Base-by-base conservation (phyloP, 1,140 invertebrate species). In the Leptinotarsa undecemlineata region DNA sequence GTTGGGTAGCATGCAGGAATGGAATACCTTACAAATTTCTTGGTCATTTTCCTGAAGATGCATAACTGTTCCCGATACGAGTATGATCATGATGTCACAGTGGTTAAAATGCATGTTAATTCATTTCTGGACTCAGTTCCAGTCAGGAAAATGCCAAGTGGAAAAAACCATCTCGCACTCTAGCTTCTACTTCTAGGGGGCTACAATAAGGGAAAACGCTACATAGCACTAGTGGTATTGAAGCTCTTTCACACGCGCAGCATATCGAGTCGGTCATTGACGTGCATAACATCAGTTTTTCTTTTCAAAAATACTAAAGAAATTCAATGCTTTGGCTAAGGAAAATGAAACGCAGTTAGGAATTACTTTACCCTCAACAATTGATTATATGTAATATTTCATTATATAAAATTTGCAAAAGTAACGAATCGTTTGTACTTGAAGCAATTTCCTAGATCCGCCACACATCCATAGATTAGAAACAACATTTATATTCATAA, bases 381-480 rank as follows among this genome's bases (percentile, higher is more conserved):
- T 84, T 80, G 80, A 78, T 83, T 82, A 81, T 80, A 81, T 81
- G 75, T 81, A 77, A 76, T 78, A 81, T 79, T 79, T 81, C 77
- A 77, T 81, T 82, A 79, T 83, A 84, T 84, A 84, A 84, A 84
- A 85, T 84, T 84, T 84, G 82, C 82, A 84, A 84, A 84, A 84
- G 81, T 84, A 84, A 83, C 81, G 80, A 83, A 83, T 80, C 76
- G 82, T 84, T 85, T 85, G 82, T 85, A 83, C 84, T 84, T 81
- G 77, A 85, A 83, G 81, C 82, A 83, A 82, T 85, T 85, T 82
- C 80, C 81, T 84, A 83, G 74, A 78, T 79, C 75, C 77, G 80
- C 82, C 82, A 82, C 79, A 75, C 79, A 79, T 76, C 80, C 48
- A 48, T 26, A 23, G 48, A 48, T 42, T 42, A 64, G 13, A 71